These are phyloP conservation scores for Campaea margaritaria DNA, from an alignment of 2,888 invertebrate species.

Conservation along the genomic window DNA sequence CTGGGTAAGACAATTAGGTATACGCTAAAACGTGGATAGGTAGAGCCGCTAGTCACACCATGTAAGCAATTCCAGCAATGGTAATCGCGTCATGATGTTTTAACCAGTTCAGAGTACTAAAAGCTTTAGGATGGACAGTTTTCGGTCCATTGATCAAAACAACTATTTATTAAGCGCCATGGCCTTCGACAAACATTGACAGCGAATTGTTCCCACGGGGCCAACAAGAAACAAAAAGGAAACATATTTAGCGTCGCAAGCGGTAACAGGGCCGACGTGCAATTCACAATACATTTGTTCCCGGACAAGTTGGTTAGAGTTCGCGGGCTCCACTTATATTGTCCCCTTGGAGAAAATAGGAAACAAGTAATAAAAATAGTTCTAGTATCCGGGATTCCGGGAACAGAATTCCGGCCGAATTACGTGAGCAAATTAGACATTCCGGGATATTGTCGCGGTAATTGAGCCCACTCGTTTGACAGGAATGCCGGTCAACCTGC, in stretches of 20 bases:
- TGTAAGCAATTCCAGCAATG: too few species aligned
- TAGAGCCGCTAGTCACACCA: too few species aligned
- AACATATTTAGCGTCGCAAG: constrained; percentile 51
- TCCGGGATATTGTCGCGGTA: constrained; percentile 78
- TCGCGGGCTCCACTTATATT: constrained; percentile 70
- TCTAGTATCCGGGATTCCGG: constrained; percentile 66
- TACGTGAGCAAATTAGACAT: constrained; percentile 85
- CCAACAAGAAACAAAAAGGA: constrained; percentile 57
- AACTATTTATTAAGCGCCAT: neutral
- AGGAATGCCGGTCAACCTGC: constrained; percentile 49
- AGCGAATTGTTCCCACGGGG: constrained; percentile 60
- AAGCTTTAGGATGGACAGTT: neutral
- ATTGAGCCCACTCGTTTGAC: constrained; percentile 70
- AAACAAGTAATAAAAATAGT: constrained; percentile 84
- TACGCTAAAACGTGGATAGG: too few species aligned
- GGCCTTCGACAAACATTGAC: constrained; percentile 5
- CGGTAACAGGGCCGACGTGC: constrained; percentile 64
- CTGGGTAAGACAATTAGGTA: too few species aligned
- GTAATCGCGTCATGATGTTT: too few species aligned
- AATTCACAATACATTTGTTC: constrained; percentile 77
- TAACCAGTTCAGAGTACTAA: neutral
- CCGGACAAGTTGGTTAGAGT: constrained; percentile 73
- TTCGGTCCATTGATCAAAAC: neutral
- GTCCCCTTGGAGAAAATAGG: constrained; percentile 80
- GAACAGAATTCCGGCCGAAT: constrained; percentile 80